Conservation (phyloP, 2,113 vertebrate species). For the Sander vitreus region DNA sequence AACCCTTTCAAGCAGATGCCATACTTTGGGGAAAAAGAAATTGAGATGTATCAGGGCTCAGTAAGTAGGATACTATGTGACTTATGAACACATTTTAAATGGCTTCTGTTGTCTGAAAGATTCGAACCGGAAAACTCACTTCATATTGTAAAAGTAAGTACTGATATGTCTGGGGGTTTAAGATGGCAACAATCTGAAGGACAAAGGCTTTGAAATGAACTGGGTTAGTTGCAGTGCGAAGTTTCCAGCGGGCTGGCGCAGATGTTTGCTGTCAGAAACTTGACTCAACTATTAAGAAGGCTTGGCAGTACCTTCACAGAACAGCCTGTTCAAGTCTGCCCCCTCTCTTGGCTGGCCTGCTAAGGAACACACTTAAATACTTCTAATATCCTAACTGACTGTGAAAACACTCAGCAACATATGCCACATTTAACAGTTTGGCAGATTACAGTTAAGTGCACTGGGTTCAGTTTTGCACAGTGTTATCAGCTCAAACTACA, state of each 20-base stretch:
- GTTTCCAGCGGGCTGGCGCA: constrained; percentile 61
- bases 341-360: constrained; percentile 50
- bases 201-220: constrained; percentile 48
- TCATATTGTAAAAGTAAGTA: neutral
- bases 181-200: constrained; percentile 24
- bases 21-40: constrained; percentile 97
- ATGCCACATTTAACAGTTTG: constrained; percentile 29
- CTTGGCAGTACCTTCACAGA: constrained; percentile 68
- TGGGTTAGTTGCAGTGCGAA: constrained; percentile 58
- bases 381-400: constrained; percentile 46
- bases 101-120: constrained; percentile 1
- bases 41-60: constrained; percentile 98
- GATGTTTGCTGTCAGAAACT: constrained; percentile 73
- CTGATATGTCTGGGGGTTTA: constrained; percentile 15
- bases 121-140: neutral
- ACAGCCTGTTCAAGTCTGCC: constrained; percentile 65
- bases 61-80: constrained; percentile 85
- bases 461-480: constrained; percentile 24
- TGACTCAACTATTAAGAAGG: constrained; percentile 58
- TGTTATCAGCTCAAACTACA: constrained; percentile 4
- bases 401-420: constrained; percentile 41
- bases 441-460: constrained; percentile 22
- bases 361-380: constrained; percentile 43
- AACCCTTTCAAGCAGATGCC: constrained; percentile 99
- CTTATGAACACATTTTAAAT: neutral